phyloP scores from a whole-genome alignment of 53 echinoderm and acorn worm genomes.

The Mesocentrotus franciscanus region DNA sequence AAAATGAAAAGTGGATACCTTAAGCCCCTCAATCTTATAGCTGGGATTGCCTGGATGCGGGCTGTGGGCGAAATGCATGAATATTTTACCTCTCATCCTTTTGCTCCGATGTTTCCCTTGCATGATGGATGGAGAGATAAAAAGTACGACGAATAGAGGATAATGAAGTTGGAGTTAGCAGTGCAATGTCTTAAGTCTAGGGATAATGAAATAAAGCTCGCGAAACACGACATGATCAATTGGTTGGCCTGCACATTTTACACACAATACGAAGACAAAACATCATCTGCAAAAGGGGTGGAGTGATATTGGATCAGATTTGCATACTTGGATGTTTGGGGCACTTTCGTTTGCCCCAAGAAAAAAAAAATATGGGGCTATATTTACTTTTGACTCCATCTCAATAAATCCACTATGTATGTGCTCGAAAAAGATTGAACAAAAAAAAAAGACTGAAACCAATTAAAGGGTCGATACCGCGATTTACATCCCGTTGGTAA shows the following conservation, averaged over 20 bases:
- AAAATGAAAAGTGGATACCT: not conserved
- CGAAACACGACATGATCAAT: constrained; percentile 3
- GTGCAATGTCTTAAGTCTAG: not conserved
- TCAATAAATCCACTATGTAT: too few relatives aligned
- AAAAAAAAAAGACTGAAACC: too few relatives aligned
- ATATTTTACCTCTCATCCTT: not conserved
- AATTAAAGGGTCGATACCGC: too few relatives aligned
- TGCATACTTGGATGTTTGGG: not conserved
- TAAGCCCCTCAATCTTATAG: not conserved
- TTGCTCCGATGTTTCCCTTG: not conserved
- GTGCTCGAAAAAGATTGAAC: too few relatives aligned
- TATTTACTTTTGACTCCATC: too few relatives aligned
- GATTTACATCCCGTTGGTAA: too few relatives aligned
- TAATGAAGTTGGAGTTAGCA: not conserved
- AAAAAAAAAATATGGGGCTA: not conserved
- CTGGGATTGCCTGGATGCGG: not conserved
- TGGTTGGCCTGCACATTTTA: not conserved
- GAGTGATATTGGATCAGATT: too few relatives aligned
- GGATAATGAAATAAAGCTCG: not conserved
- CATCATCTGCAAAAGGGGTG: too few relatives aligned
- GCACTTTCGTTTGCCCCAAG: not conserved
- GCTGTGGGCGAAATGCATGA: not conserved
- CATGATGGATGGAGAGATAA: constrained; percentile 31
- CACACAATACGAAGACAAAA: not conserved
- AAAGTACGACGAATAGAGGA: not conserved